phyloP scores from a whole-genome alignment of 35 echinoderm and acorn worm species.

The Hemicentrotus pulcherrimus region DNA sequence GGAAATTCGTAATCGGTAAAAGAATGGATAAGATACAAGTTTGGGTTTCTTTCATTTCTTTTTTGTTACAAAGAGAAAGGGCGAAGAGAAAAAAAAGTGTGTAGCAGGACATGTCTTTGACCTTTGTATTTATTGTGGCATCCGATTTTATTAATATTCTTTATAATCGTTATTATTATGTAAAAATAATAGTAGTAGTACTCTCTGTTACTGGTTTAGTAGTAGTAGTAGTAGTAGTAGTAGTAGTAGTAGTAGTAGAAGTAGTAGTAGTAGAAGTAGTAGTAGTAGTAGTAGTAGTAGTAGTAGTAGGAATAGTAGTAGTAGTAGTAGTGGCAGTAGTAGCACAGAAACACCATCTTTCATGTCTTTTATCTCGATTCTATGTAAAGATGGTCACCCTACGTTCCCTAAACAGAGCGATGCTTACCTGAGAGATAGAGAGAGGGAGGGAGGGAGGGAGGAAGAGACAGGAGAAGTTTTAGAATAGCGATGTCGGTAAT shows the following conservation, averaged over 20 bases:
- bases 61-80: too few species aligned
- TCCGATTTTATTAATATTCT: too few species aligned
- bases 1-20: too few species aligned
- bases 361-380: too few species aligned
- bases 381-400: too few species aligned
- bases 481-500: too few species aligned
- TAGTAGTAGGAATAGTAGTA: neutral
- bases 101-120: neutral
- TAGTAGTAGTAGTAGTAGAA: neutral
- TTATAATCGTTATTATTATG: neutral
- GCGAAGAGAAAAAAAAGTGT: too few species aligned
- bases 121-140: neutral
- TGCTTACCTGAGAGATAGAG: too few species aligned
- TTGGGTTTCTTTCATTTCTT: neutral
- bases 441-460: too few species aligned
- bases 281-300: slow-evolving; percentile 29
- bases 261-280: neutral
- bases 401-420: too few species aligned
- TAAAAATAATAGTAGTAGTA: neutral
- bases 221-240: neutral
- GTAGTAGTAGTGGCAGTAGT: neutral
- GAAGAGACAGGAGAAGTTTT: too few species aligned
- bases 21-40: neutral
- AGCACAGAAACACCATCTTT: neutral
- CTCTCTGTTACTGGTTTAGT: too few species aligned